Conservation (phyloP, 1,140 invertebrate species). For the Monomorium pharaonis region DNA sequence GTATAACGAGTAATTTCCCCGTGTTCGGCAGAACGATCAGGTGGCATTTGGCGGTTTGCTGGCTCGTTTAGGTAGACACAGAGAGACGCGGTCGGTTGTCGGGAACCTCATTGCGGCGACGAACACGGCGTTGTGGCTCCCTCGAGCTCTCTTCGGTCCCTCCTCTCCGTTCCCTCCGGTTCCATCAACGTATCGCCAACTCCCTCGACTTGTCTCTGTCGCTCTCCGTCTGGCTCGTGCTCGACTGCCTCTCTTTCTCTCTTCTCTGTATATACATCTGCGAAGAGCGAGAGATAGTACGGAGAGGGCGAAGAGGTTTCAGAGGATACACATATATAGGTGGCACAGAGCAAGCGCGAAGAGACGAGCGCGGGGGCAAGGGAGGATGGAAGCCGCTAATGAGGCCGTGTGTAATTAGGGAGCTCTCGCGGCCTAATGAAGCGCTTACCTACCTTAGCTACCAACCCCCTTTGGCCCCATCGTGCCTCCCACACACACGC, state of each 20-base stretch:
- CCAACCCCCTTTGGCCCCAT: constrained; percentile 68
- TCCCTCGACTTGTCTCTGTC: constrained; percentile 59
- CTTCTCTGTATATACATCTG: constrained; percentile 23
- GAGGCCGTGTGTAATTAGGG: constrained; percentile 85
- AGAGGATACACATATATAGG: constrained; percentile 72
- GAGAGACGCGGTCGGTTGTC: constrained; percentile 69
- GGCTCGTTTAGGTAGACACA: constrained; percentile 67
- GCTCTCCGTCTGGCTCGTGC: constrained; percentile 29
- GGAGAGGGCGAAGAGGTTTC: constrained; percentile 62
- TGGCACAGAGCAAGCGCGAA: constrained; percentile 63
- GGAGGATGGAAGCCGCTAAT: constrained; percentile 82
- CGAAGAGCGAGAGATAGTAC: constrained; percentile 69
- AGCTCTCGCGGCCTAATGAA: constrained; percentile 86
- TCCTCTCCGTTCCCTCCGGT: constrained; percentile 19
- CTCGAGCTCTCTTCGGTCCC: constrained; percentile 63
- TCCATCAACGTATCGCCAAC: constrained; percentile 46
- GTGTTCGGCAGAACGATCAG: constrained; percentile 67
- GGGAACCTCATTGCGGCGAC: constrained; percentile 74
- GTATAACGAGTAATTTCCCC: constrained; percentile 60
- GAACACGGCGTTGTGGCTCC: constrained; percentile 76
- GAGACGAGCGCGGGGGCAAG: constrained; percentile 61
- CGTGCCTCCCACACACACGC: constrained; percentile 65
- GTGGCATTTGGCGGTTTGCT: constrained; percentile 74
- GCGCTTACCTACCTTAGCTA: constrained; percentile 84
- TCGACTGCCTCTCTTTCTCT: background rate